A percentile compares a stretch with the other conserved stretches of the same genome.
Conservation (phyloP, 2,888 invertebrate species). For the Eucera pruinosa region DNA sequence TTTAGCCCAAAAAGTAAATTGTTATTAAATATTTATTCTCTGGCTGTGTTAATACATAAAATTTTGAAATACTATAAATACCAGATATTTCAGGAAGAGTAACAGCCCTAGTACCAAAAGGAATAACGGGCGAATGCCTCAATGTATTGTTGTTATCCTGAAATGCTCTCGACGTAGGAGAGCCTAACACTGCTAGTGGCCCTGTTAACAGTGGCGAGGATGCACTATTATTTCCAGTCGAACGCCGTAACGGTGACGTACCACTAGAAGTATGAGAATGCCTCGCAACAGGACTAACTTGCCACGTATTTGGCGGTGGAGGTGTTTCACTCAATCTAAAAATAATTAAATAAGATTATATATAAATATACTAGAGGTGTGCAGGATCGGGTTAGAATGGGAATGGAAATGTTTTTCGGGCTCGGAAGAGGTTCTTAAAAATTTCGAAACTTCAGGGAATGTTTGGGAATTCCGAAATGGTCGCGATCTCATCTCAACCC, state of each 20-base stretch:
- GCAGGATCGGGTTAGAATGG: too few relatives aligned
- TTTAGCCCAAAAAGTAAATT: slow-evolving; percentile 52
- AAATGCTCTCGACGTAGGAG: slow-evolving; percentile 87
- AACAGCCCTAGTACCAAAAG: slow-evolving; percentile 88
- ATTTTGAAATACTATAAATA: too few relatives aligned
- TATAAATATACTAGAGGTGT: not conserved
- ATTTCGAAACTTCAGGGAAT: too few relatives aligned
- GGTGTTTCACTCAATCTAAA: slow-evolving; percentile 88
- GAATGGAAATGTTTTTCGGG: too few relatives aligned
- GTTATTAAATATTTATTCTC: too few relatives aligned
- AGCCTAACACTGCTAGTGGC: slow-evolving; percentile 88
- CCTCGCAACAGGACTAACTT: slow-evolving; percentile 90
- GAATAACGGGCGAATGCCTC: slow-evolving; percentile 86
- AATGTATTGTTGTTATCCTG: slow-evolving; percentile 87
- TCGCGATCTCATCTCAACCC: too few relatives aligned
- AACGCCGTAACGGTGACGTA: slow-evolving; percentile 88
- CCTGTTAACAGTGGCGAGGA: slow-evolving; percentile 87
- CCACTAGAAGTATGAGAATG: slow-evolving; percentile 85
- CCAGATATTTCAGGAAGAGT: slow-evolving; percentile 88
- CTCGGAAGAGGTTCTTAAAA: too few relatives aligned
- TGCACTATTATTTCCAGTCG: slow-evolving; percentile 82
- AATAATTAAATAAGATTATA: slow-evolving; percentile 18
- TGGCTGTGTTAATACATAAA: too few relatives aligned
- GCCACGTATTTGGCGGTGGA: slow-evolving; percentile 92
- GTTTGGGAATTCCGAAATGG: too few relatives aligned